Percentiles rank a stretch among this genome's conserved stretches.
Evolutionary conservation across 1,140 invertebrate genomes (phyloP).

Genomic region (Drosophila kurseongensis): DNA sequence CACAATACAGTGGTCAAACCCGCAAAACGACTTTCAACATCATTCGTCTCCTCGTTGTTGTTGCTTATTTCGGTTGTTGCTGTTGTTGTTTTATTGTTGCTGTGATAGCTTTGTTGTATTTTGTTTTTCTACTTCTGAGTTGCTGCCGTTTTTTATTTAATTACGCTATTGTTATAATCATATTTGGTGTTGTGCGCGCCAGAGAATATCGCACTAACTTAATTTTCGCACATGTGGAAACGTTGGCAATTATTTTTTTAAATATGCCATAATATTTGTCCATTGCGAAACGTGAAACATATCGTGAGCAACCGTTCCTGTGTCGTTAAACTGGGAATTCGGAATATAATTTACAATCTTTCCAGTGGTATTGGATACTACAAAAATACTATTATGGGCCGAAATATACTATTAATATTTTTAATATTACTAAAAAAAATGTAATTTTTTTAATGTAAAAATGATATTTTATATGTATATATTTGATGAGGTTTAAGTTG

Average conservation of each 20-base stretch:
- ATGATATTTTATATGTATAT: no score
- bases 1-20: conserved; percentile 59
- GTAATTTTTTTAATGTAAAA: no score
- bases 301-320: background rate
- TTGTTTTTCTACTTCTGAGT: conserved; percentile 38
- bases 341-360: background rate
- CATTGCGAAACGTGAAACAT: conserved; percentile 38
- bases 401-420: no score
- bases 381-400: background rate
- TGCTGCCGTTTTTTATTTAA: conserved; percentile 59
- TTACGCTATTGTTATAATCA: conserved; percentile 69
- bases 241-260: conserved; percentile 49
- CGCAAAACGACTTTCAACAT: conserved; percentile 84
- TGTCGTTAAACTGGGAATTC: background rate
- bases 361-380: background rate
- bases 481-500: no score
- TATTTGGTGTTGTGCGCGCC: conserved; percentile 36
- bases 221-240: conserved; percentile 64
- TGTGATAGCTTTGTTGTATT: conserved; percentile 5
- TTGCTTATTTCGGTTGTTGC: conserved; percentile 16
- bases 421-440: no score
- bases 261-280: conserved; percentile 45
- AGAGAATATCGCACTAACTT: conserved; percentile 18
- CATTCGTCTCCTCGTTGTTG: conserved; percentile 36
- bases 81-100: conserved; percentile 35